These are phyloP conservation scores for Erynnis tages DNA, from an alignment of 2,888 invertebrate species.

Conservation along the genomic window DNA sequence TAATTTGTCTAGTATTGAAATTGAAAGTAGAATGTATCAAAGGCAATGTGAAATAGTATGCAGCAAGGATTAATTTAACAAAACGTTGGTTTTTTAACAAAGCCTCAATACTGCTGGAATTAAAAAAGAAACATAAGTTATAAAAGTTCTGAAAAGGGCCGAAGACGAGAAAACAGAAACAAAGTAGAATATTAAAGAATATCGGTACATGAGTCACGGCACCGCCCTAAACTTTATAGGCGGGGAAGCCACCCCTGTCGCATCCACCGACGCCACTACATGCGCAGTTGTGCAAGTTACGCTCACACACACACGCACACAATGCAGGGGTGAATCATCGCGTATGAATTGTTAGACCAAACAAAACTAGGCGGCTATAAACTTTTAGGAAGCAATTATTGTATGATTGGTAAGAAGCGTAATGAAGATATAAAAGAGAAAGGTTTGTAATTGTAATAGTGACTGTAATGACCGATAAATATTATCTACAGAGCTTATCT, in stretches of 20 bases:
- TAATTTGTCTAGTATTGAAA: too few relatives aligned
- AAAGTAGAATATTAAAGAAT: slow-evolving; percentile 14
- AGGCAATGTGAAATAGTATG: too few relatives aligned
- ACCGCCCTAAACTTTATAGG: slow-evolving; percentile 59
- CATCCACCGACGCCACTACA: slow-evolving; percentile 47
- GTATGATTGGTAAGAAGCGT: not conserved
- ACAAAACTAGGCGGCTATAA: slow-evolving; percentile 35
- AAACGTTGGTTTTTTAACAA: too few relatives aligned
- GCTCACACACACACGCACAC: slow-evolving; percentile 39
- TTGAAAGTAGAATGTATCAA: too few relatives aligned
- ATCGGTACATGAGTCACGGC: slow-evolving; percentile 40
- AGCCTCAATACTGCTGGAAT: too few relatives aligned
- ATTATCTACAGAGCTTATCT: not conserved
- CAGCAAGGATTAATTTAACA: too few relatives aligned
- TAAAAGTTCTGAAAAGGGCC: too few relatives aligned
- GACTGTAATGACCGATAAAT: not conserved
- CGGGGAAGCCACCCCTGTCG: slow-evolving; percentile 45
- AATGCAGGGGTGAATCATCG: slow-evolving; percentile 48
- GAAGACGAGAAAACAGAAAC: not conserved
- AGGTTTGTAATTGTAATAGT: too few relatives aligned
- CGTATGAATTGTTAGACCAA: slow-evolving; percentile 41
- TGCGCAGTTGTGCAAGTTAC: slow-evolving; percentile 52
- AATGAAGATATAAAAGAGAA: slow-evolving; percentile 18
- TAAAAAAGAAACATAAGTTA: too few relatives aligned
- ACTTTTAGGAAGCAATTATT: slow-evolving; percentile 31